phyloP scores from a whole-genome alignment of 92 coral and sea anemone genomes.

The Hydrozoanthus gracilis region DNA sequence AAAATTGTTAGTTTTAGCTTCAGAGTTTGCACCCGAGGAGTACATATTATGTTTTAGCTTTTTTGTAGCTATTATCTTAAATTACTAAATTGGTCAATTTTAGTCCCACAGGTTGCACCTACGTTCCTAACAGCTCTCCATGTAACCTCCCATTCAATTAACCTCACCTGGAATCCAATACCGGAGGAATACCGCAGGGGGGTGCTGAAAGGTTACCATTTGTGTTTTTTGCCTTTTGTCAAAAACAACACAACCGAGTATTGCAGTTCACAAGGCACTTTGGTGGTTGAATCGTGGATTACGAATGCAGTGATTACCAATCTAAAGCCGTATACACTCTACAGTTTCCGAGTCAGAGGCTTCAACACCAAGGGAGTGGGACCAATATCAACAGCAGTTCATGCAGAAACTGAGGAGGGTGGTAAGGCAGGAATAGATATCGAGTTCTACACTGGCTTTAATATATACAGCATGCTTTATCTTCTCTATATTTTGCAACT shows the following conservation, averaged over 20 bases:
- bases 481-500: background rate
- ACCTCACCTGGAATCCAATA: slow-evolving; percentile 71
- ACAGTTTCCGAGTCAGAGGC: slow-evolving; percentile 60
- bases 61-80: too few relatives aligned
- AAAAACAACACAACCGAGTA: background rate
- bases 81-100: slow-evolving; percentile 12
- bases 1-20: background rate
- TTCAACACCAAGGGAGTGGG: slow-evolving; percentile 71
- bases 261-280: background rate
- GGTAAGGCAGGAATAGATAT: slow-evolving; percentile 49
- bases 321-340: slow-evolving; percentile 59
- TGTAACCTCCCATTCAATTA: slow-evolving; percentile 70
- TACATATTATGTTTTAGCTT: too few relatives aligned
- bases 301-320: slow-evolving; percentile 40
- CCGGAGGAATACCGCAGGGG: slow-evolving; percentile 51
- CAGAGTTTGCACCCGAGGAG: too few relatives aligned
- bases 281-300: slow-evolving; percentile 48
- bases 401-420: slow-evolving; percentile 66
- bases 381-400: slow-evolving; percentile 51
- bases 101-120: slow-evolving; percentile 77
- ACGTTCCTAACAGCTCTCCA: slow-evolving; percentile 57
- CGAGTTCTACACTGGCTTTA: too few relatives aligned
- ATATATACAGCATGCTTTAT: too few relatives aligned
- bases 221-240: slow-evolving; percentile 36
- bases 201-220: slow-evolving; percentile 43